Evolutionary conservation across 2,797 vertebrate species (phyloP), one percentile per base, ranked within the genome.

Genomic region (Microctenopoma steveboyesi): DNA sequence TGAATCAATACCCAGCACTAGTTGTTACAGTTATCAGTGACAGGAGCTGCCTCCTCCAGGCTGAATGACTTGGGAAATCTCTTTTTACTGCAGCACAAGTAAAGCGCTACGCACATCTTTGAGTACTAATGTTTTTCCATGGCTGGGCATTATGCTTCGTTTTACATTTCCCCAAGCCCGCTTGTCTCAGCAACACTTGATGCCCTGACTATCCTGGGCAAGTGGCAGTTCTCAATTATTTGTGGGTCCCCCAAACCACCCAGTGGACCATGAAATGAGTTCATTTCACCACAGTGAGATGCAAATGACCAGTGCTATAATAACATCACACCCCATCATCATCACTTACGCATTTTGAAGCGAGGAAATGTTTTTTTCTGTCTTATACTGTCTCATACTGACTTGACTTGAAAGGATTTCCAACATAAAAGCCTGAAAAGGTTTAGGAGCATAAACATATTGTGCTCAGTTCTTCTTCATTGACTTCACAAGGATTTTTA

Each of bases 201-300:
- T 58, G 39, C 60, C 40, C 65, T 51, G 49, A 70, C 84, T 83
- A 70, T 82, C 79, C 74, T 70, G 55, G 86, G 74, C 76, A 78
- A 93, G 81, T 87, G 83, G 79, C 90, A 89, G 89, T 90, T 88
- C 75, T 69, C 84, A 77, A 87, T 87, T 84, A 91, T 92, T 90
- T 90, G 72, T 40, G 46, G 15, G 46, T 65, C 65, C 70, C 83
- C 76, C 52, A 55, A 84, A 86, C 82, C 83, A 68, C 55, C 86
- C 90, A 77, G 81, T 49, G 40, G 91, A 92, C 89, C 93, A 85
- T 93, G 92, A 94, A 93, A 94, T 93, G 77, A 92, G 89, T 81
- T 93, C 83, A 92, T 94, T 93, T 92, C 76, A 69, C 76, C 72
- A 60, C 49, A 81, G 79, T 35, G 72, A 74, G 76, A 92, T 87